phyloP scores from a whole-genome alignment of 2,797 vertebrate species.

The Nothura maculosa region DNA sequence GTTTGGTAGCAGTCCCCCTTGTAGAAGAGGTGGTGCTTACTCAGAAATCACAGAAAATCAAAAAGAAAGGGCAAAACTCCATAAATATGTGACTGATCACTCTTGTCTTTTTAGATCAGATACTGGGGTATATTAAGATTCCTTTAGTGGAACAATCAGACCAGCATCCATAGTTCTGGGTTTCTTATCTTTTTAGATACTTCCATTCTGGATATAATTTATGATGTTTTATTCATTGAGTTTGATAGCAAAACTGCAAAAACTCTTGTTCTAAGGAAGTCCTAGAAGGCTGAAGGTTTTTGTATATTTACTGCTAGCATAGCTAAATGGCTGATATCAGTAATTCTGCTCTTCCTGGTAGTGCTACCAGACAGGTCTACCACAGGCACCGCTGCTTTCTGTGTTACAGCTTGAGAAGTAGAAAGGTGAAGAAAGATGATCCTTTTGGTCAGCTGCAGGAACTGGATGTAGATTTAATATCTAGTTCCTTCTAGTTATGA shows the following conservation, averaged over 20 bases:
- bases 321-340: not conserved
- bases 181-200: not conserved
- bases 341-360: not conserved
- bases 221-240: not conserved
- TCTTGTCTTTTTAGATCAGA: not conserved
- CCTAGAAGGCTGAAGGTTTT: not conserved
- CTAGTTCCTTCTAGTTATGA: not conserved
- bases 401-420: not conserved
- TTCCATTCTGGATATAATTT: not conserved
- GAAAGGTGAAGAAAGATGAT: not conserved
- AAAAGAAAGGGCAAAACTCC: not conserved
- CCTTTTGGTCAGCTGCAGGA: not conserved
- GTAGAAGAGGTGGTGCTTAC: not conserved
- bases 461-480: not conserved
- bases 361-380: not conserved
- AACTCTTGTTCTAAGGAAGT: not conserved
- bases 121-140: rapidly evolving
- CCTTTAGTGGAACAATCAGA: not conserved
- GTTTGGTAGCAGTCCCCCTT: not conserved
- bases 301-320: not conserved
- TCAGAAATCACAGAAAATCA: not conserved
- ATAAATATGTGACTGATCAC: not conserved
- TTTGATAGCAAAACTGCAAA: not conserved
- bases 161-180: not conserved
- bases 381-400: not conserved